Percentiles rank a stretch among this genome's conserved stretches.
phyloP scores from a whole-genome alignment of 2,888 invertebrate species.

The Torymus texanus region DNA sequence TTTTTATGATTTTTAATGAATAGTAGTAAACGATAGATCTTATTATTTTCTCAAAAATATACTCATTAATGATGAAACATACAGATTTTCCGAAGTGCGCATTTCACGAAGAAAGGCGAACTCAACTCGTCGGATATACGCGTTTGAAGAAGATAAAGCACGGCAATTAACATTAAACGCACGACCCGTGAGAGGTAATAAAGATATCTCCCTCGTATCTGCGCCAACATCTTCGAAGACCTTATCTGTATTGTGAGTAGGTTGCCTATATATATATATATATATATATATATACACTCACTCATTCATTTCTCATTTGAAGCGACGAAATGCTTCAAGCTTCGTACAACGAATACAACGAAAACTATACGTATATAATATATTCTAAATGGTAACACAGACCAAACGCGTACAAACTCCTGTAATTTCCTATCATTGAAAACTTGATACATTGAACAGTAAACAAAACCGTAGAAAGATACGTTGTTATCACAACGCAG shows the following conservation, averaged over 20 bases:
- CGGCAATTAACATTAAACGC: conserved; percentile 72
- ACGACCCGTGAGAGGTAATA: conserved; percentile 69
- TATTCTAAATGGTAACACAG: no score
- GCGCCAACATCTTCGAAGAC: conserved; percentile 67
- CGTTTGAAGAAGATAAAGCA: conserved; percentile 71
- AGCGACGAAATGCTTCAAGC: background rate
- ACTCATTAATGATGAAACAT: no score
- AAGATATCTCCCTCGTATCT: conserved; percentile 71
- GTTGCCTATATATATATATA: conserved; percentile 21
- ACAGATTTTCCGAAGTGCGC: background rate
- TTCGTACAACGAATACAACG: background rate
- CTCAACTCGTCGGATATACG: conserved; percentile 48
- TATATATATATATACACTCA: conserved; percentile 51
- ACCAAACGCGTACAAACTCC: no score
- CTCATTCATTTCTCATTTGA: background rate
- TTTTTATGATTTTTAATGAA: no score
- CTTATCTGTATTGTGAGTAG: conserved; percentile 56
- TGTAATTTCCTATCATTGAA: no score
- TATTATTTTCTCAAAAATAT: no score
- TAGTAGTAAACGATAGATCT: no score
- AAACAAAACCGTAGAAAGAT: no score
- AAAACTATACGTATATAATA: no score
- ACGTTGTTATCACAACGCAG: no score
- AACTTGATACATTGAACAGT: no score
- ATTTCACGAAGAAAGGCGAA: background rate